Conservation (phyloP, 2,113 vertebrate genomes). For the Ictalurus furcatus region DNA sequence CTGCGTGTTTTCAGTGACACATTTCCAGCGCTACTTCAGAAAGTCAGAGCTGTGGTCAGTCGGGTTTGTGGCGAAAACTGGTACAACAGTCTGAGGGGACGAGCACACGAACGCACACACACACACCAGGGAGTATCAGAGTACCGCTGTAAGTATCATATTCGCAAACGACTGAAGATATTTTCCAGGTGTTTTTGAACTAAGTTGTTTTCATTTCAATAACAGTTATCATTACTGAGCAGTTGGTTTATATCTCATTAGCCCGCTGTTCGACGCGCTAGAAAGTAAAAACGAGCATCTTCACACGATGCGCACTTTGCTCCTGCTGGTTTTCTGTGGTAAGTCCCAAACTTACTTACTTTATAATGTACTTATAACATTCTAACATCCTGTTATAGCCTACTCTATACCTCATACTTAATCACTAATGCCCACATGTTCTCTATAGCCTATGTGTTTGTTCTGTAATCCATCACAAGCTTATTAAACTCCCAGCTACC, state of each 20-base stretch:
- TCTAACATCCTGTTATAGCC: too few species aligned
- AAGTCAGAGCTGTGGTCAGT: slow-evolving; percentile 30
- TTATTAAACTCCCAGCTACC: not conserved
- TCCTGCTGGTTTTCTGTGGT: slow-evolving; percentile 44
- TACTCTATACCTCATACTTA: not conserved
- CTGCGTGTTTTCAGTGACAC: slow-evolving; percentile 57
- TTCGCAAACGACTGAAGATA: not conserved
- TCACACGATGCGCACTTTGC: slow-evolving; percentile 37
- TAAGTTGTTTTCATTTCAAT: not conserved
- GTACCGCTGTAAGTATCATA: slow-evolving; percentile 1
- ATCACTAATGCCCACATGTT: not conserved
- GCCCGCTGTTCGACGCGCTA: not conserved
- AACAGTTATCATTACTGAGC: not conserved
- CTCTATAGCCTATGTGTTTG: not conserved
- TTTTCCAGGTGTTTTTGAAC: not conserved
- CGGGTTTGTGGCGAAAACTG: not conserved
- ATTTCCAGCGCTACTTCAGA: slow-evolving; percentile 1
- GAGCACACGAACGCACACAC: not conserved
- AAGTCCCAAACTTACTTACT: not conserved
- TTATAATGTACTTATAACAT: not conserved
- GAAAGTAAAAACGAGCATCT: not conserved
- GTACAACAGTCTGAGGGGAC: not conserved
- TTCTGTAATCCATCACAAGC: not conserved
- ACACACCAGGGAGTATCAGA: not conserved
- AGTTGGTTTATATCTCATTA: slow-evolving; percentile 9